Base-by-base conservation (phyloP, 1,140 invertebrate genomes). In the Helicoverpa zea region DNA sequence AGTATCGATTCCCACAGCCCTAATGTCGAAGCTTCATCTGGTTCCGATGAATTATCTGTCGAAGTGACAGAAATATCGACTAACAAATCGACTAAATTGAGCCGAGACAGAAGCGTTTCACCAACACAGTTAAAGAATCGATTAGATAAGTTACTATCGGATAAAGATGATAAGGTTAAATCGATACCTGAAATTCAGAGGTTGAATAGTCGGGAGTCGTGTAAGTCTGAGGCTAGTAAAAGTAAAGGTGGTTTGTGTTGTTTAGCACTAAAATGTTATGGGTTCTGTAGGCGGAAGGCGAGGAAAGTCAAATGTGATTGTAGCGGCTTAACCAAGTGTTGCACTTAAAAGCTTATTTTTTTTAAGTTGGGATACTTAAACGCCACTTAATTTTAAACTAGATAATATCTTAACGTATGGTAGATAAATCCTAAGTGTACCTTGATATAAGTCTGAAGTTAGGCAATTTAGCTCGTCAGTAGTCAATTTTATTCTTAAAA, bases 1-100 rank as follows among this genome's bases (percentile, higher is more conserved):
- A 97, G 97, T 93, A 95, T 96, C 83, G 97, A 97, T 83, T 97
- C 97, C 77, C 97, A 96, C 83, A 97, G 97, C 68, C 97, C 97
- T 11, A 96, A 96, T 82, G 95, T 96, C 23, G 94, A 96, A 64
- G 80, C 83, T 0, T 92, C 90, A 29, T 91, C 89, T 18, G 88
- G 87, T 4, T 89, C 90, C 2, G 91, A 89, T 10, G 92, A 91
- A 14, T 77, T 91, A 59, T 84, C 86, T 0, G 81, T 84, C 64
- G 88, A 92, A 79, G 84, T 90, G 18, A 80, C 82, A 64, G 86
- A 88, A 51, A 14, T 83, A 47, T 83, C 29, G 29, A 83, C n/a
- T 64, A 72, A 23, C 5, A 88, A 83, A 83, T 72, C 82, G 18
- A 78, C 66, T 54, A 91, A 89, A 84, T 35, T 89, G 10, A 87